Conservation (phyloP, 2,113 vertebrate species). For the Anseranas semipalmata region DNA sequence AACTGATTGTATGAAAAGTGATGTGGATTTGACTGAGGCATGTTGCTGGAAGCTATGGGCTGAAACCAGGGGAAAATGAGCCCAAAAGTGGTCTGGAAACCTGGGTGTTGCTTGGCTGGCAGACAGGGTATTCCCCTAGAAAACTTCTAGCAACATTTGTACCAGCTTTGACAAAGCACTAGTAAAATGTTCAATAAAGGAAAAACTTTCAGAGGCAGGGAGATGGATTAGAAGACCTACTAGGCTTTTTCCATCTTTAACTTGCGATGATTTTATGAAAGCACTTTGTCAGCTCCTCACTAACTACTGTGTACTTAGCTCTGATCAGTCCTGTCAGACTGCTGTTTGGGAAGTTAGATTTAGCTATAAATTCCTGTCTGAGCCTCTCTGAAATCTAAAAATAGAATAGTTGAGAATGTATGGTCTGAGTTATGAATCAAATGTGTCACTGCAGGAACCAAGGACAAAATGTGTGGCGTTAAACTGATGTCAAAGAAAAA, state of each 20-base stretch:
- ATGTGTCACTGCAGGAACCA: conserved; percentile 38
- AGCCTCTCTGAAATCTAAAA: conserved; percentile 38
- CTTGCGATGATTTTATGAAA: neutral
- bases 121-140: neutral
- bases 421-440: conserved; percentile 49
- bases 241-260: neutral
- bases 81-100: neutral
- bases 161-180: neutral
- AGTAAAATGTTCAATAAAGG: neutral
- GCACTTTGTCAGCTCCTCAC: conserved; percentile 26
- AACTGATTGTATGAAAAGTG: neutral
- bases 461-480: conserved; percentile 30
- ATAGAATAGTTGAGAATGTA: conserved; percentile 29
- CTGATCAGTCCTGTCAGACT: conserved; percentile 29
- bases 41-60: neutral
- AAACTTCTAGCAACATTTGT: neutral
- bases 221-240: neutral
- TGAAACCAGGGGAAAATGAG: neutral
- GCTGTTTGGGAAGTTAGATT: conserved; percentile 37
- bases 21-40: neutral
- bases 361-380: conserved; percentile 20
- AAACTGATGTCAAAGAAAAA: conserved; percentile 32
- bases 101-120: neutral
- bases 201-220: neutral
- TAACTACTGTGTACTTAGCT: conserved; percentile 38